Conservation (phyloP, 2,888 invertebrate species). For the Drosophila hawaiiensis region DNA sequence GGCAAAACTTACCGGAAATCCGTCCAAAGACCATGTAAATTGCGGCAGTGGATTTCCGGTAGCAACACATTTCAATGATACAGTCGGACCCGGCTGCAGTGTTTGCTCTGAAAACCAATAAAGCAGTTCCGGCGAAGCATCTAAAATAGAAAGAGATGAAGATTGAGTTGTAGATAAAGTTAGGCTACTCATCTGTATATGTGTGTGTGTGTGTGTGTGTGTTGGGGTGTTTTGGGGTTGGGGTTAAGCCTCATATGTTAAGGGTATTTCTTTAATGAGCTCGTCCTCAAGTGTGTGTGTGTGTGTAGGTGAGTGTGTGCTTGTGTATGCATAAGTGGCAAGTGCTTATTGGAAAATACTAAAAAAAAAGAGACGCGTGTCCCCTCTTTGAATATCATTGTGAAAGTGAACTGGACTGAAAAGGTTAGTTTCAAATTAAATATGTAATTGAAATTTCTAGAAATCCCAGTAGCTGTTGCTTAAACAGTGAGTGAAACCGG, state of each 20-base stretch:
- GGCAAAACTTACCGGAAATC: slow-evolving; percentile 90
- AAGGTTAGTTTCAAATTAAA: background rate
- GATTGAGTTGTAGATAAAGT: slow-evolving; percentile 22
- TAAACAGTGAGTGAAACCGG: background rate
- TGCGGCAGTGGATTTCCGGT: slow-evolving; percentile 97
- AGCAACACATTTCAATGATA: slow-evolving; percentile 97
- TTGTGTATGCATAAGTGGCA: slow-evolving; percentile 1
- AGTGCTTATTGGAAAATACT: slow-evolving; percentile 12
- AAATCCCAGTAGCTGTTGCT: background rate
- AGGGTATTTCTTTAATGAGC: slow-evolving; percentile 38
- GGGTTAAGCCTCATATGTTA: slow-evolving; percentile 1
- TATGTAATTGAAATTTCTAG: background rate
- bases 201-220: background rate
- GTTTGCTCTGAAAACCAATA: slow-evolving; percentile 97
- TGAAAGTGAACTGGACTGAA: background rate
- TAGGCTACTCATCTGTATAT: background rate
- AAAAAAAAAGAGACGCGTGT: slow-evolving; percentile 8
- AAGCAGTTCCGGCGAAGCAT: slow-evolving; percentile 94
- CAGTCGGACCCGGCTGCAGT: slow-evolving; percentile 95
- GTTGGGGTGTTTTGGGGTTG: background rate
- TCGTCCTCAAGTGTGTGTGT: background rate
- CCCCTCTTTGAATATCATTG: background rate
- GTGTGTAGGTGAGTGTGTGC: slow-evolving; percentile 1
- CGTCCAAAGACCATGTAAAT: slow-evolving; percentile 96
- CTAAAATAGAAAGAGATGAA: slow-evolving; percentile 85